These are phyloP conservation scores for Atta texana DNA, from an alignment of 1,140 invertebrate genomes.

Conservation along the genomic window DNA sequence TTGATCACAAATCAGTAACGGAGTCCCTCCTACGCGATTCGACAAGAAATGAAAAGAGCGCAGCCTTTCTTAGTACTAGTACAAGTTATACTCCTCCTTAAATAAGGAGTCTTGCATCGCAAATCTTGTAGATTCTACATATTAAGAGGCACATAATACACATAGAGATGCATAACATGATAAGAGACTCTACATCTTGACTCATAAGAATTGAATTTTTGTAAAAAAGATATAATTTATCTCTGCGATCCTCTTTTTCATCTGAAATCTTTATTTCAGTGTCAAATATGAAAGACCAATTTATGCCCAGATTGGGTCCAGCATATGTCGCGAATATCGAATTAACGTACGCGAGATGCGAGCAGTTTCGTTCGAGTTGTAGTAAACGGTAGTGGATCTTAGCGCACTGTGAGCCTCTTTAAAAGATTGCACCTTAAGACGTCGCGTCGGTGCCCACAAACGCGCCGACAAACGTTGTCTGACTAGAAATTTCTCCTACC, in stretches of 20 bases:
- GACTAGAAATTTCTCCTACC: constrained; percentile 73
- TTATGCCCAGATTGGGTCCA: background rate
- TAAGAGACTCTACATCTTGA: background rate
- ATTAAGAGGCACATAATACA: background rate
- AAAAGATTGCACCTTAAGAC: constrained; percentile 79
- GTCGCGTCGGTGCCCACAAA: constrained; percentile 82
- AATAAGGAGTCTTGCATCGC: background rate
- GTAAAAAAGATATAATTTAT: background rate
- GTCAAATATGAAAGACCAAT: background rate
- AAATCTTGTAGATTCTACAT: background rate
- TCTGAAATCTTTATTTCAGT: background rate
- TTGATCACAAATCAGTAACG: constrained; percentile 84
- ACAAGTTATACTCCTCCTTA: background rate
- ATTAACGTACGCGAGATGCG: constrained; percentile 15
- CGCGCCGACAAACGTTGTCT: constrained; percentile 85
- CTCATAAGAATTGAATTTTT: background rate
- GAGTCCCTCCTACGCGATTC: constrained; percentile 77
- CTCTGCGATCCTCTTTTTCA: background rate
- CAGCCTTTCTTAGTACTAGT: background rate
- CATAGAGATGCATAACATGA: no score
- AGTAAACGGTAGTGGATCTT: constrained; percentile 26
- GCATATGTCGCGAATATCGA: constrained; percentile 14
- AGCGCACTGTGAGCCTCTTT: constrained; percentile 48
- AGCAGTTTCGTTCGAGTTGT: constrained; percentile 34
- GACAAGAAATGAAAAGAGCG: constrained; percentile 41